Evolutionary conservation across 2,888 invertebrate genomes (phyloP), one percentile per base, ranked within the genome.

Genomic region (Eristalis arbustorum): DNA sequence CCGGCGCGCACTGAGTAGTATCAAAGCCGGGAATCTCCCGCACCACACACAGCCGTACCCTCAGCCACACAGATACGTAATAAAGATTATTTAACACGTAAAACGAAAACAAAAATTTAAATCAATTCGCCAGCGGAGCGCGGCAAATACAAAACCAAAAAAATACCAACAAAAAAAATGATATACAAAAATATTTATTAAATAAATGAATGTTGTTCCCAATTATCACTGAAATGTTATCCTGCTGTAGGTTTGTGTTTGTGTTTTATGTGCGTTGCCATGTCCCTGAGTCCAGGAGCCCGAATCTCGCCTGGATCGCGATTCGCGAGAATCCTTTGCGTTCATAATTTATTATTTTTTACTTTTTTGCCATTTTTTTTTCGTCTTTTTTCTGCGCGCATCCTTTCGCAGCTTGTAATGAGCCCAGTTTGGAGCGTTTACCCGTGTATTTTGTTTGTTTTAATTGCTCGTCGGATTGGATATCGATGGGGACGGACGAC

Each of bases 141-240:
- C 63, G 64, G 42, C 75, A 73, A 77, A 85, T 62, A 64, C 42
- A 14, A 72, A 23, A 42, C 23, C 25, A 42, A 28, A 66, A 56
- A 57, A 71, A 63, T 56, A 69, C 31, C n/a, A 69, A 62, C 28
- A 59, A n/a, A 66, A 76, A 73, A 62, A 67, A 31, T 69, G 25
- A 68, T 22, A 63, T 31, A 69, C 14, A 73, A 72, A 72, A 68
- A 84, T 71, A 76, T 82, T 49, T 78, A 88, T 87, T 87, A 83
- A 87, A 84, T 84, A 88, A 88, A 84, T 84, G 76, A 80, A 84
- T 84, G 88, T 88, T 88, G 79, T 84, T 80, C 75, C 84, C 88
- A 88, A 88, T 88, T 88, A 80, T 79, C 88, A 80, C 88, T 66
- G 83, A 74, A 84, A 88, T 80, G 80, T 76, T 84, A 88, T 79